phyloP scores from a whole-genome alignment of 2,888 invertebrate species.

The Zygothrica quintamaculata region DNA sequence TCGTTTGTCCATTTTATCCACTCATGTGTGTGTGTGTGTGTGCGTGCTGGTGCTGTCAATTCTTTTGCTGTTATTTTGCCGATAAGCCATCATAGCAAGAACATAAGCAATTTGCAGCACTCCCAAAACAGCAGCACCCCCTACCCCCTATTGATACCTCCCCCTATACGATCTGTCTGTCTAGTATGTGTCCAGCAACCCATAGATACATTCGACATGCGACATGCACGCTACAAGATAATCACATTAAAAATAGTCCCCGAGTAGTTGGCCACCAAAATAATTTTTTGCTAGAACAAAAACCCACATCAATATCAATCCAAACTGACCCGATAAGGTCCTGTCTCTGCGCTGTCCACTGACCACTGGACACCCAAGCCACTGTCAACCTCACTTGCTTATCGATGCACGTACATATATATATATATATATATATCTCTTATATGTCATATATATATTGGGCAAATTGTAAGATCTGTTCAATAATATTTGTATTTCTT shows the following conservation, averaged over 20 bases:
- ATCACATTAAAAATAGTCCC: slow-evolving; percentile 82
- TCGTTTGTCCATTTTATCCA: slow-evolving; percentile 16
- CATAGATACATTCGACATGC: slow-evolving; percentile 79
- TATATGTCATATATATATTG: slow-evolving; percentile 28
- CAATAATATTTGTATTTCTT: slow-evolving; percentile 34
- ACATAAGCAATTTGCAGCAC: slow-evolving; percentile 26
- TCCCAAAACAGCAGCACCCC: neutral
- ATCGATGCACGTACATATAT: slow-evolving; percentile 17
- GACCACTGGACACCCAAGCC: neutral
- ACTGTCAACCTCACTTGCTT: slow-evolving; percentile 8
- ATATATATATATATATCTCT: neutral
- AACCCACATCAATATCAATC: slow-evolving; percentile 66
- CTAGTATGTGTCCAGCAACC: slow-evolving; percentile 17
- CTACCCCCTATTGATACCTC: no score
- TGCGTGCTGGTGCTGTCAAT: slow-evolving; percentile 65
- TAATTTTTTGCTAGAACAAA: slow-evolving; percentile 13
- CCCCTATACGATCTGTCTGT: no score
- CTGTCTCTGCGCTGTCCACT: neutral
- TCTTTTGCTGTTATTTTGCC: slow-evolving; percentile 69
- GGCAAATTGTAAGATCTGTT: slow-evolving; percentile 48
- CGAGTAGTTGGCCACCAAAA: slow-evolving; percentile 23
- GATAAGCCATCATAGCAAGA: slow-evolving; percentile 59
- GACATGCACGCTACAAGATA: slow-evolving; percentile 83
- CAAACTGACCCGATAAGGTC: slow-evolving; percentile 47
- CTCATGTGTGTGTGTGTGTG: slow-evolving; percentile 38